Evolutionary conservation across 2,797 vertebrate genomes (phyloP), one percentile per base, ranked within the genome.

Genomic region (Oophaga sylvatica): DNA sequence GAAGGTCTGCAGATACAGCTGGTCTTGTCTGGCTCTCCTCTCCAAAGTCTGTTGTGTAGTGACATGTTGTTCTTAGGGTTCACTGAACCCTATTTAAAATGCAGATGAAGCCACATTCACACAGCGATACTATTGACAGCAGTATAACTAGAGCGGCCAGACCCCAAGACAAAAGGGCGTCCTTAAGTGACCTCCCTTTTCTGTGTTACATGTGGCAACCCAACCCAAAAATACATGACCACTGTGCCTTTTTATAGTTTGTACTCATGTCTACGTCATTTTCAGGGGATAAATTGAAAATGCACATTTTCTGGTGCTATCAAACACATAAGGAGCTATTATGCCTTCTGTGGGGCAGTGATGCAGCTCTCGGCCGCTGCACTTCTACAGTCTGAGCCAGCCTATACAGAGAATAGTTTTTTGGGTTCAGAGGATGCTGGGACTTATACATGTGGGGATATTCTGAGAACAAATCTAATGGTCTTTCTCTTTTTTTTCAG

Each of bases 401-500:
- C 1, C 6, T 53, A 5, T 53, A 53, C 8, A 11, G 48, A 53
- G 11, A 9, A 7, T 53, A 53, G 9, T 5, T 53, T 53, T 53
- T 8, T 8, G 48, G 48, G 48, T 53, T 53, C 48, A 53, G 48
- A 53, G 48, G 48, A 53, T 53, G 48, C 48, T 53, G 48, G 7
- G 1, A 53, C 8, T 53, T 53, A 53, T 41, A 41, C 3, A 41
- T 41, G 5, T 63, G 41, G 5, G 11, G n/a, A 13, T 63, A 31
- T 80, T 62, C 17, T 4, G 16, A 11, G 16, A 20, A 8, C 31
- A 35, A 12, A 41, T 31, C 79, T 63, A 56, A 22, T 22, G 75
- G n/a, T 7, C 15, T 48, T 57, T 67, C 0, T 53, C 35, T 41
- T 60, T 67, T 80, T 65, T 16, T 82, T 8, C 88, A 97, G 96